Base-by-base conservation (phyloP, 2,113 vertebrate genomes). In the Myrmophylax atrothorax region DNA sequence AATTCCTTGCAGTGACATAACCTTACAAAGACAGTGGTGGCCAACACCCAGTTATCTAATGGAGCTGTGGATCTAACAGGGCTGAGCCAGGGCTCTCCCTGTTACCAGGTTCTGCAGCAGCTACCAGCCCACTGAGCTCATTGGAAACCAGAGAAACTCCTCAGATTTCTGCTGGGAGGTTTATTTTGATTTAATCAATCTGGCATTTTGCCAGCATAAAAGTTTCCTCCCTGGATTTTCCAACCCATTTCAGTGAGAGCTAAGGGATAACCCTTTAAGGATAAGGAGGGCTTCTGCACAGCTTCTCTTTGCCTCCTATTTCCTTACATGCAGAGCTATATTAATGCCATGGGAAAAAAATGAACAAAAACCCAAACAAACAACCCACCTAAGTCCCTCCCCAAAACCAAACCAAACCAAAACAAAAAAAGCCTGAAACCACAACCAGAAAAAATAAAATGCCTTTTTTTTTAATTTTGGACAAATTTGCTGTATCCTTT, bases 91-190 rank as follows among this genome's bases (percentile, higher is more conserved):
- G 85, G 64, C 66, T 94, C 18, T 91, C 56, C 66, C 44, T 1
- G 0, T 28, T 80, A 56, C 89, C 56, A 58, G 75, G 67, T 72
- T 74, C 40, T 23, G 55, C 67, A 76, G 77, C 86, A 94, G 91
- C 79, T 67, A 7, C 42, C 78, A 95, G 53, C 80, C 22, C 52
- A 26, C 93, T 96, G 95, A 96, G 66, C 81, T 97, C 95, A 95
- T 1, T 2, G 14, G 93, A 93, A 96, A 96, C 40, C 53, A 35
- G 87, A 96, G 93, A 86, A 94, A 66, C 73, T 72, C 3, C 0
- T 79, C 89, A 79, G 35, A 73, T 84, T 94, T 79, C n/a, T 91
- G 81, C 58, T 53, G 49, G 44, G 81, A 94, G 37, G 53, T 50
- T 85, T 44, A 15, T 89, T 93, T 75, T 78, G 68, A 78, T 93